Evolutionary conservation across 1,140 invertebrate genomes (phyloP), one percentile per base, ranked within the genome.

Genomic region (Saxidomus purpurata): DNA sequence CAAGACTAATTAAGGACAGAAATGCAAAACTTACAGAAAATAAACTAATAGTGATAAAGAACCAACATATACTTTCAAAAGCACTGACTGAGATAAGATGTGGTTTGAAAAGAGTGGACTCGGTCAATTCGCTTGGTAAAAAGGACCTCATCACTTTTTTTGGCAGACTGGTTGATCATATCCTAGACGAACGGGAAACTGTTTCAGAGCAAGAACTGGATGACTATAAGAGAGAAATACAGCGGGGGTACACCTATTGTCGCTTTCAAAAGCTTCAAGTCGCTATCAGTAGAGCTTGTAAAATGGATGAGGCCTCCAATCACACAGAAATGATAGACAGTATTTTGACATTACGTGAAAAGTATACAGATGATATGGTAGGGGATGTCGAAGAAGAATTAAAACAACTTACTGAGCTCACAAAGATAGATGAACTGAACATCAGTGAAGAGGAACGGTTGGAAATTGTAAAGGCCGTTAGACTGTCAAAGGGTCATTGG

Each of bases 401-500:
- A 2, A n/a, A 92, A 1, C 77, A 85, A 1, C 40, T 94, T 6
- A 83, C 89, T n/a, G 82, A 90, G 28, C 8, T 84, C 19, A 52
- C 92, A 19, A 90, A 91, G 0, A 92, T 93, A 4, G 91, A 96
- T 34, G 95, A 91, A 3, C 85, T 94, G 11, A 91, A 94, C 19
- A 94, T 97, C 2, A 96, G 94, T 13, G 96, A 97, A 28, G 84
- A 94, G 63, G 97, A 98, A 94, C 95, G 95, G 82, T 90, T 95
- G 55, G 91, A 97, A 93, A 97, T 98, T 79, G 95, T 97, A 0
- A 94, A 95, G 93, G 97, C 97, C 0, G 96, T 98, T 91, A 96
- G 96, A 1, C 93, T 97, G 2, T 94, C 90, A 25, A 94, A 96
- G 88, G 97, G 97, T 0, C 97, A 97, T 94, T 98, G 97, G 97